Conservation (phyloP, 2,888 invertebrate genomes). For the Ganaspis brasiliensis region DNA sequence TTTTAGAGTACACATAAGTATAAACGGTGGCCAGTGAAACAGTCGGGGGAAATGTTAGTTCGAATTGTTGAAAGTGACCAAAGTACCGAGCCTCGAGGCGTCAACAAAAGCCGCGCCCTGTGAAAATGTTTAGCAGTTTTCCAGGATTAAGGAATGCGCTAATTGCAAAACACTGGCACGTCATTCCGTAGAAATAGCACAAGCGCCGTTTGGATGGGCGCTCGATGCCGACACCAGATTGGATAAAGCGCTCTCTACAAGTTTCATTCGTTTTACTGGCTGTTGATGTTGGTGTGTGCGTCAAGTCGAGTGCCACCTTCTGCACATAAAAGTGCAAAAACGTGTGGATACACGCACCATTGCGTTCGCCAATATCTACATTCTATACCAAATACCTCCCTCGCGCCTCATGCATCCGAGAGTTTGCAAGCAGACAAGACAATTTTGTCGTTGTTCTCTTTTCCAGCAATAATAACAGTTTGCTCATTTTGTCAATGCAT, state of each 20-base stretch:
- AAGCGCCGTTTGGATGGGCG: slow-evolving; percentile 7
- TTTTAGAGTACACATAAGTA: neutral
- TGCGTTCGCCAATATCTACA: slow-evolving; percentile 10
- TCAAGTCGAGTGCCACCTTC: slow-evolving; percentile 29
- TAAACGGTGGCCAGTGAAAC: neutral
- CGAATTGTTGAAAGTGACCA: neutral
- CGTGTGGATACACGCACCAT: slow-evolving; percentile 21
- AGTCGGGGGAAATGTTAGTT: slow-evolving; percentile 11
- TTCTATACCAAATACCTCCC: too few species aligned
- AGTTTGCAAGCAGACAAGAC: too few species aligned
- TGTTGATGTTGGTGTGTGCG: neutral
- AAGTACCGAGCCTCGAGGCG: slow-evolving; percentile 37
- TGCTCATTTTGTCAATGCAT: too few species aligned
- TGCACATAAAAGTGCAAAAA: slow-evolving; percentile 39
- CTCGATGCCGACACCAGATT: slow-evolving; percentile 24
- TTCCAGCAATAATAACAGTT: too few species aligned
- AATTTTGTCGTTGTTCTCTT: too few species aligned
- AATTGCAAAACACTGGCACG: slow-evolving; percentile 72
- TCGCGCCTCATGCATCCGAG: neutral
- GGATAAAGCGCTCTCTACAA: slow-evolving; percentile 22
- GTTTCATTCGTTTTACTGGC: slow-evolving; percentile 22
- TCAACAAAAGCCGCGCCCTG: slow-evolving; percentile 48
- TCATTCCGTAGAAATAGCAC: slow-evolving; percentile 56
- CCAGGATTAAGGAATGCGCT: slow-evolving; percentile 73
- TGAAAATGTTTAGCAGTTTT: slow-evolving; percentile 71